These are phyloP conservation scores for Lophura nycthemera DNA, from an alignment of 2,113 vertebrate species.

Conservation along the genomic window DNA sequence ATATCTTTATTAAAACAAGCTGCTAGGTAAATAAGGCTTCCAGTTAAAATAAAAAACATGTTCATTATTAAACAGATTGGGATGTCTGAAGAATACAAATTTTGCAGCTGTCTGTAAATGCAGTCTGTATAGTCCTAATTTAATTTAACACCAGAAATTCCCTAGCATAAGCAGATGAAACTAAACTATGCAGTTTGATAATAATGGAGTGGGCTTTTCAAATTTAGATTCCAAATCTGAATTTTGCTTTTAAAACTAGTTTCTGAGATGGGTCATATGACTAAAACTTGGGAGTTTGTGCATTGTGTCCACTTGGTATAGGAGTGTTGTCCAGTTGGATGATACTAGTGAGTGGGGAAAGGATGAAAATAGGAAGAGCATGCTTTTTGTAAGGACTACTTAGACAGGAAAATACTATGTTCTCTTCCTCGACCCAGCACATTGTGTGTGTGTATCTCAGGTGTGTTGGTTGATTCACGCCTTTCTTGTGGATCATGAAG, in stretches of 20 bases:
- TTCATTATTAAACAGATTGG: not conserved
- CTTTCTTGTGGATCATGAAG: not conserved
- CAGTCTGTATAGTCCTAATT: not conserved
- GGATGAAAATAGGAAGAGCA: rapidly evolving
- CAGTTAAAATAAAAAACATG: not conserved
- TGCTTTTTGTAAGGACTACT: not conserved
- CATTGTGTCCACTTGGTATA: not conserved
- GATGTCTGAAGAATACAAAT: not conserved
- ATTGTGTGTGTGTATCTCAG: rapidly evolving
- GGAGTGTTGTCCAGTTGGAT: not conserved
- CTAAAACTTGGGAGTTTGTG: too few species aligned
- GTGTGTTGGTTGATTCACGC: not conserved
- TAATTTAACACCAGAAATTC: not conserved
- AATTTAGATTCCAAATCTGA: not conserved
- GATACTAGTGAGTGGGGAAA: rapidly evolving
- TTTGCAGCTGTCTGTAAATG: not conserved
- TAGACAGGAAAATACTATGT: not conserved
- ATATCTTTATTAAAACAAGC: slow-evolving; percentile 60
- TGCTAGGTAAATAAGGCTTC: slow-evolving; percentile 28
- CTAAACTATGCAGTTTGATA: not conserved
- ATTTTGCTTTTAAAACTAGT: not conserved
- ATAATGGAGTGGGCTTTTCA: not conserved
- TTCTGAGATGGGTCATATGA: not conserved
- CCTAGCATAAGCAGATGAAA: not conserved
- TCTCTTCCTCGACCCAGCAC: rapidly evolving